Base-by-base conservation (phyloP, 2,888 invertebrate species). In the Andrena haemorrhoa region DNA sequence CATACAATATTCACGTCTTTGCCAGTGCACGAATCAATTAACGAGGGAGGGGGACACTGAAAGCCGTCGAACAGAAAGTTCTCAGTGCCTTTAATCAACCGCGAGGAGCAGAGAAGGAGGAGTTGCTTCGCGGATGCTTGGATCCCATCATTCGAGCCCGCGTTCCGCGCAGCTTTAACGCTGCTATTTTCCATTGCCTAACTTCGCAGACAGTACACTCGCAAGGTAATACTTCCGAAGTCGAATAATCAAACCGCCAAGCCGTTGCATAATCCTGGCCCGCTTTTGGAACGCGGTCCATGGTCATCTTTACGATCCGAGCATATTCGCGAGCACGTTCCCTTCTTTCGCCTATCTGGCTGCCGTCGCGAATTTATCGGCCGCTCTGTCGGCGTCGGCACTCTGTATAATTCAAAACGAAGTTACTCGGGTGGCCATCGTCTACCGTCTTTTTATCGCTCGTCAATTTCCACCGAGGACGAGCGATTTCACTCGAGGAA, bases 21-120 rank as follows among this genome's bases (percentile, higher is more conserved):
- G 12, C n/a, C 16, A 49, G 53, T 56, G 64, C 29, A 53, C 63
- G 56, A 69, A 70, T 78, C 79, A 79, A 79, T 79, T 70, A 79
- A 78, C 35, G 66, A 26, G 47, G 10, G 56, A 47, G 33, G 31
- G 56, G 41, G 20, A 23, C 61, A 47, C 12, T 0, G 69, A 47
- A 23, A 29, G 16, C 53, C 41, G 4, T 8, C 35, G 23, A 31
- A 33, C 47, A 23, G 69, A 78, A 69, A 79, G 29, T 79, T 68
- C 47, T 35, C 49, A 29, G 56, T 16, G 49, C 20, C 63, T 68
- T 79, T 78, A 64, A 79, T 79, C 79, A 78, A 69, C 53, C 69
- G 78, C 47, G 26, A 77, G 29, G 49, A 66, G 29, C 49, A 6
- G 56, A n/a, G 16, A n/a, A 23, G 10, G 5, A 3, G 35, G 16